Conservation (phyloP, 2,888 invertebrate genomes). For the Agonopterix alstromeriana region DNA sequence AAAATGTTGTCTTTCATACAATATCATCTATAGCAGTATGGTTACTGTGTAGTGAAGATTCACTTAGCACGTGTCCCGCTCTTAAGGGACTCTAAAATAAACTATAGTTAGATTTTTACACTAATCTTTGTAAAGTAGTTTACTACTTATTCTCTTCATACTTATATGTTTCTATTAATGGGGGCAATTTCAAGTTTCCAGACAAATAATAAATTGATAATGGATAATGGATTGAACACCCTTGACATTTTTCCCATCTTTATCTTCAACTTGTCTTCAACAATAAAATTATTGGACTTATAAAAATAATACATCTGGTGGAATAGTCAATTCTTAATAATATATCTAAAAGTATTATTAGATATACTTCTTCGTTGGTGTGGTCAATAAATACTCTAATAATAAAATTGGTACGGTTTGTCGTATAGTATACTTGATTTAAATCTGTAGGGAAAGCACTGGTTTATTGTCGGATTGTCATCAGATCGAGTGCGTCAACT, state of each 20-base stretch:
- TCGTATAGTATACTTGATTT: no score
- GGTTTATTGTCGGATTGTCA: no score
- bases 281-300: slow-evolving; percentile 13
- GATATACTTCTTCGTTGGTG: slow-evolving; percentile 4
- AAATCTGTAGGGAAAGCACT: no score
- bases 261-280: slow-evolving; percentile 22
- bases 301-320: slow-evolving; percentile 16
- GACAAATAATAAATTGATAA: no score
- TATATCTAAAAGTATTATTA: slow-evolving; percentile 7
- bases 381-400: not conserved
- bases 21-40: slow-evolving; percentile 21
- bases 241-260: slow-evolving; percentile 7
- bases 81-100: slow-evolving; percentile 23
- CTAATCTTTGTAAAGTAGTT: slow-evolving; percentile 24
- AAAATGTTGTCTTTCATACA: slow-evolving; percentile 13
- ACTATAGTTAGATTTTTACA: slow-evolving; percentile 45
- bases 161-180: slow-evolving; percentile 11
- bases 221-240: no score
- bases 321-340: slow-evolving; percentile 36
- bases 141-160: slow-evolving; percentile 11
- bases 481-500: no score
- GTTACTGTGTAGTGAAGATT: slow-evolving; percentile 15
- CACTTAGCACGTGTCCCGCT: slow-evolving; percentile 50
- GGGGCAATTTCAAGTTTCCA: no score
- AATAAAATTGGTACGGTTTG: slow-evolving; percentile 24